phyloP scores from a whole-genome alignment of 2,113 vertebrate genomes.

The Platycercus adscitus region DNA sequence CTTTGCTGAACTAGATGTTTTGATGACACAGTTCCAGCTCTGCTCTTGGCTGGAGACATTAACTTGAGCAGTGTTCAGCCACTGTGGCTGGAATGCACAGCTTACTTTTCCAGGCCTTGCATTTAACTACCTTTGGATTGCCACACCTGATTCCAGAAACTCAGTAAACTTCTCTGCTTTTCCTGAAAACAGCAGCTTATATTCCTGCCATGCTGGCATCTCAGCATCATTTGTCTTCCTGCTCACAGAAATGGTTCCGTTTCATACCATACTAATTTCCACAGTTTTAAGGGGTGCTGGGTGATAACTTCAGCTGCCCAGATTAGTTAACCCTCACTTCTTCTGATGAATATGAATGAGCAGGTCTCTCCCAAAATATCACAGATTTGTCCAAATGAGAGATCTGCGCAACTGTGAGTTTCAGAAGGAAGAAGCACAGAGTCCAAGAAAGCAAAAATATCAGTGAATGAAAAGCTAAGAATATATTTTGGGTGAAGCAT shows the following conservation, averaged over 20 bases:
- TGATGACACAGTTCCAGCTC: constrained; percentile 15
- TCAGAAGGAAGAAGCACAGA: background rate
- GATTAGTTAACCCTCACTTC: background rate
- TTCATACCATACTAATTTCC: background rate
- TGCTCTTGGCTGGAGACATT: background rate
- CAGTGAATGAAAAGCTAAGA: constrained; percentile 13
- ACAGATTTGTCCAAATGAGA: background rate
- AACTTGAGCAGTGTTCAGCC: background rate
- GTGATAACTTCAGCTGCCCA: background rate
- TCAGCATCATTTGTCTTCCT: background rate
- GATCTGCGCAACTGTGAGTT: background rate
- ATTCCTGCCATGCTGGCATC: background rate
- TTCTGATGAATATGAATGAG: background rate
- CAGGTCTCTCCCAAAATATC: background rate
- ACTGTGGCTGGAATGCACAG: background rate
- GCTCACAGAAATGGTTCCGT: background rate
- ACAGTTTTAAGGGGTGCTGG: background rate
- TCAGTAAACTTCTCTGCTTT: background rate
- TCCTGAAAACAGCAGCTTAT: background rate
- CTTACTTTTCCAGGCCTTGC: constrained; percentile 26
- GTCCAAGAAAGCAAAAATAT: background rate
- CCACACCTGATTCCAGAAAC: background rate
- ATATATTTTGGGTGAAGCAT: background rate
- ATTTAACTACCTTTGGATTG: background rate
- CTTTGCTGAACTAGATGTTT: background rate